A percentile compares a stretch with the other conserved stretches of the same genome.
These are phyloP conservation scores for Deilephila elpenor DNA, from an alignment of 2,888 invertebrate species.

Conservation along the genomic window DNA sequence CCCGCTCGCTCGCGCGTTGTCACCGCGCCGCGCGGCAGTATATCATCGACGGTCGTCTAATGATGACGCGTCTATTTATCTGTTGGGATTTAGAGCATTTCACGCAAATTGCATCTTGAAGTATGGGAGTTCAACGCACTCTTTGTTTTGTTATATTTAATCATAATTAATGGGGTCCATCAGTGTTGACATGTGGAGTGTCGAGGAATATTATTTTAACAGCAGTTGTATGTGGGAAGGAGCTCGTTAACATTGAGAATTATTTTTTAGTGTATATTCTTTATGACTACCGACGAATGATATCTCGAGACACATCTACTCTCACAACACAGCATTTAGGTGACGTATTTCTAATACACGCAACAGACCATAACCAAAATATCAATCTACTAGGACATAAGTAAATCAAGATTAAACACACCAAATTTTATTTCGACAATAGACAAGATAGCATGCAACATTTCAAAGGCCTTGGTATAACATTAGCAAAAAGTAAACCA, in stretches of 20 bases:
- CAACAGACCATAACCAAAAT: too few relatives aligned
- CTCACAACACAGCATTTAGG: too few relatives aligned
- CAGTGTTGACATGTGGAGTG: constrained; percentile 8
- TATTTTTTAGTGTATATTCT: constrained; percentile 3
- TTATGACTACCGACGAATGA: not conserved
- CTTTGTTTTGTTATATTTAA: constrained; percentile 54
- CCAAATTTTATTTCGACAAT: too few relatives aligned
- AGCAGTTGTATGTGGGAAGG: constrained; percentile 38
- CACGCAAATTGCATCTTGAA: constrained; percentile 68
- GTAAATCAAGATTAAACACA: too few relatives aligned
- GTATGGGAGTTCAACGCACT: constrained; percentile 67
- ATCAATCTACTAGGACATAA: too few relatives aligned
- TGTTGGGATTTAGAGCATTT: constrained; percentile 66
- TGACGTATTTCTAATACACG: too few relatives aligned
- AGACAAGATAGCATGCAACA: too few relatives aligned
- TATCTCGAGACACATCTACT: too few relatives aligned
- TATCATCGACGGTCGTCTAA: constrained; percentile 76
- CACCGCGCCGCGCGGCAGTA: constrained; percentile 67
- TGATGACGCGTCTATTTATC: constrained; percentile 78
- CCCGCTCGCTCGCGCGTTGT: constrained; percentile 65
- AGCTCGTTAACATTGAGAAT: constrained; percentile 35
- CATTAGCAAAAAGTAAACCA: too few relatives aligned
- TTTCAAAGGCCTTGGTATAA: too few relatives aligned
- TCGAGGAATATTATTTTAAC: constrained; percentile 10
- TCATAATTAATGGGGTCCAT: constrained; percentile 25